Evolutionary conservation across 1,140 invertebrate species (phyloP), one percentile per base, ranked within the genome.

Genomic region (Bombus pyrosoma): DNA sequence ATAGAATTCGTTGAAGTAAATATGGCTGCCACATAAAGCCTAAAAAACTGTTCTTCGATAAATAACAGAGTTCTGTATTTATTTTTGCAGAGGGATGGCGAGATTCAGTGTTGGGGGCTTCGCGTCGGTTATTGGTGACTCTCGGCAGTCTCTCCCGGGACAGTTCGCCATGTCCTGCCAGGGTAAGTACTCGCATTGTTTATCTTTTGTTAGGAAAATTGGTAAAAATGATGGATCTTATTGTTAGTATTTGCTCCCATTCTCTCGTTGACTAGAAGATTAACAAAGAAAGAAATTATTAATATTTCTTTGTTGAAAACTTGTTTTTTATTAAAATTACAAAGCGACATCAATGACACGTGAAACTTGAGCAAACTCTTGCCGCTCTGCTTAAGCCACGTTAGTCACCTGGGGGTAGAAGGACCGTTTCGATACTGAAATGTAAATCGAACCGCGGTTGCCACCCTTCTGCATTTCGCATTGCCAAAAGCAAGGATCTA

Each of bases 61-160:
- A 89, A 90, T 89, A 88, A 90, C 81, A 71, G 39, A 68, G 39
- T 90, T 80, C 75, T 83, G 37, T 83, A 59, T 87, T 91, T 89
- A 78, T 87, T 90, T 62, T 95, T 94, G 0, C 92, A 95, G 95
- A 95, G 93, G 94, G 93, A 95, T 95, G 95, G 95, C 94, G 94
- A 89, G 94, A 95, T 87, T 95, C 94, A 10, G 93, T 95, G 93
- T 91, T 95, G 92, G 94, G 93, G 91, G 94, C 94, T 84, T 93
- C 95, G 88, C 94, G 94, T 82, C 93, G 94, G 34, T 92, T 95
- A 79, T 84, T 95, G 80, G 92, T 94, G 83, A 95, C 93, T 90
- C 92, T 95, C 84, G 93, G 94, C 83, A 95, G 93, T 91, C 92
- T 95, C 92, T 95, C 95, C 88, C 94, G 94, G 92, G 94, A 95